Conservation (phyloP, 2,797 vertebrate species). For the Fundulus diaphanus region DNA sequence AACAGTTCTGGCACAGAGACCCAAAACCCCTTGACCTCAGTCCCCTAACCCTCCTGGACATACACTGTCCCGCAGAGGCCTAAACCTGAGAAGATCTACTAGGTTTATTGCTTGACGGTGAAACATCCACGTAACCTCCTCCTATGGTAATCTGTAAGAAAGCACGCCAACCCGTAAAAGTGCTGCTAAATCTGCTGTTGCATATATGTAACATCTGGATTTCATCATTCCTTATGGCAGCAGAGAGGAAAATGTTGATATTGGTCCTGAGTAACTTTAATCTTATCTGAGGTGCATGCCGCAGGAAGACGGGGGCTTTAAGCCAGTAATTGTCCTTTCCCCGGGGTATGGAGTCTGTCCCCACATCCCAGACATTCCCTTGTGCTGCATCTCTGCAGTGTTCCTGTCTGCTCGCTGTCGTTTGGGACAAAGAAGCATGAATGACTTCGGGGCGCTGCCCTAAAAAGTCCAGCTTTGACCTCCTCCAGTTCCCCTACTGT, state of each 20-base stretch:
- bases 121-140: constrained; percentile 21
- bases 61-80: constrained; percentile 50
- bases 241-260: constrained; percentile 54
- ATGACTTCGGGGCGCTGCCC: constrained; percentile 65
- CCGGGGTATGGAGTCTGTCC: constrained; percentile 68
- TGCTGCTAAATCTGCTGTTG: constrained; percentile 19
- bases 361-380: constrained; percentile 70
- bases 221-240: constrained; percentile 46
- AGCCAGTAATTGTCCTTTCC: constrained; percentile 73
- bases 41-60: constrained; percentile 44
- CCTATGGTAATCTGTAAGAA: constrained; percentile 20
- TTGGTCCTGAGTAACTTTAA: constrained; percentile 61
- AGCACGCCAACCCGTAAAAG: constrained; percentile 10
- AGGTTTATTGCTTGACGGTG: constrained; percentile 35
- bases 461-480: constrained; percentile 63
- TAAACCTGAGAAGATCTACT: constrained; percentile 33
- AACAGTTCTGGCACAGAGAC: constrained; percentile 35
- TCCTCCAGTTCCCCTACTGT: constrained; percentile 61
- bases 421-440: constrained; percentile 63
- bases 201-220: constrained; percentile 60
- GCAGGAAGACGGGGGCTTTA: constrained; percentile 65
- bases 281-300: constrained; percentile 77
- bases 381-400: constrained; percentile 35
- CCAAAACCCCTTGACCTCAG: constrained; percentile 56
- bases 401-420: constrained; percentile 25